A percentile compares a stretch with the other conserved stretches of the same genome.
These are phyloP conservation scores for Macrotrachela quadricornifera DNA, from an alignment of 1,140 invertebrate genomes.

Conservation along the genomic window DNA sequence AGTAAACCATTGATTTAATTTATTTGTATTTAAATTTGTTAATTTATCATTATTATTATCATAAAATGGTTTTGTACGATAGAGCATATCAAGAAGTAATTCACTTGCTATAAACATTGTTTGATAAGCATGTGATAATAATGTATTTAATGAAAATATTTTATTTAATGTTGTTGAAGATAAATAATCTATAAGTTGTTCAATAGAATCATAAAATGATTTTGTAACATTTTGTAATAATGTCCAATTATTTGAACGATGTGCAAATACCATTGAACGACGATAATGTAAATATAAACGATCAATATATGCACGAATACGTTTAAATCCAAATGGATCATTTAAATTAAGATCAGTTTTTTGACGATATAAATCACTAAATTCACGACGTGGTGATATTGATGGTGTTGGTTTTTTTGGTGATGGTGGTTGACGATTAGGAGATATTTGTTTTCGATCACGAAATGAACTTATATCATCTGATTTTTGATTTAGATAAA, in stretches of 20 bases:
- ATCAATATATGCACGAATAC: too few relatives aligned
- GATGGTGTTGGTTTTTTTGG: too few relatives aligned
- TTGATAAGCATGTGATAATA: constrained; percentile 15
- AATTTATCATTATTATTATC: background rate
- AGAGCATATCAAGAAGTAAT: constrained; percentile 26
- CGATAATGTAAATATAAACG: too few relatives aligned
- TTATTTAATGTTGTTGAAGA: constrained; percentile 8
- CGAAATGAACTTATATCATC: too few relatives aligned
- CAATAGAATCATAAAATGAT: constrained; percentile 24
- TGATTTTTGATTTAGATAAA: too few relatives aligned
- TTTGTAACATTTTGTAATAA: constrained; percentile 24
- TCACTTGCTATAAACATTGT: constrained; percentile 22
- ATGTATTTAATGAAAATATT: constrained; percentile 14
- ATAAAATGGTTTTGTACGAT: constrained; percentile 8
- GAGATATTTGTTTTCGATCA: too few relatives aligned
- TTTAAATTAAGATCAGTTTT: too few relatives aligned
- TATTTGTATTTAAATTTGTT: background rate
- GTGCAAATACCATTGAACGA: constrained; percentile 14
- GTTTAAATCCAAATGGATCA: too few relatives aligned
- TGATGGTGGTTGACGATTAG: too few relatives aligned
- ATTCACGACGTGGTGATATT: too few relatives aligned
- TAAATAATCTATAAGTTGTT: constrained; percentile 18
- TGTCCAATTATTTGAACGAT: constrained; percentile 28
- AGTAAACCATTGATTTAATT: constrained; percentile 14
- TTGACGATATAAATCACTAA: too few relatives aligned